Evolutionary conservation across 2,113 vertebrate genomes (phyloP), one percentile per base, ranked within the genome.

Genomic region (Eidolon helvum): DNA sequence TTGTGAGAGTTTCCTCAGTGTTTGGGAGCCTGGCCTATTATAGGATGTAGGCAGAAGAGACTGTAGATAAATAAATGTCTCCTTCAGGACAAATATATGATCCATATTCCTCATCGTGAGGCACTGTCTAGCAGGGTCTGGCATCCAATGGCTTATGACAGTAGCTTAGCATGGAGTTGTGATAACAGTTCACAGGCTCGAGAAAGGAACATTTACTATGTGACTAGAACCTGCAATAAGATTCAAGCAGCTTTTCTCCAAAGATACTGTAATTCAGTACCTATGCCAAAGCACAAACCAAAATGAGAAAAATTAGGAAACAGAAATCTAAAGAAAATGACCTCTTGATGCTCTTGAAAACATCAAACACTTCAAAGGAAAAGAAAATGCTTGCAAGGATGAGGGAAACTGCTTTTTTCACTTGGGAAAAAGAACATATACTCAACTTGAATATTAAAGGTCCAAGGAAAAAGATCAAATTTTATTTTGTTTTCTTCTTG

Each of bases 41-140:
- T 33, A 2, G 4, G 30, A 35, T 75, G 11, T 16, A 10, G 28
- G 90, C 91, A 89, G 84, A 96, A 96, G 90, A 45, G 96, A 84
- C 93, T 38, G 21, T 9, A 94, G 97, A 89, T 92, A 96, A 95
- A 96, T 91, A 72, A 83, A 68, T 43, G 4, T 90, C 94, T 98
- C 96, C 66, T 71, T 95, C 3, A 9, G 33, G 68, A 71, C 84
- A 95, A 87, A 94, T 91, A 26, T 2, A 69, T 0, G 40, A 85
- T 35, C 83, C 84, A 24, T 91, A 75, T 10, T 90, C 66, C 45
- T 96, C 63, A 68, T 43, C 22, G 4, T 16, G 83, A 87, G 21
- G 57, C 55, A 35, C 0, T 53, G 30, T 45, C 86, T 88, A 82
- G 28, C 19, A 65, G 24, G 86, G 55, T 11, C 90, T 92, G 35